These are phyloP conservation scores for Macrobrachium nipponense DNA, from an alignment of 1,140 invertebrate species.

Conservation along the genomic window DNA sequence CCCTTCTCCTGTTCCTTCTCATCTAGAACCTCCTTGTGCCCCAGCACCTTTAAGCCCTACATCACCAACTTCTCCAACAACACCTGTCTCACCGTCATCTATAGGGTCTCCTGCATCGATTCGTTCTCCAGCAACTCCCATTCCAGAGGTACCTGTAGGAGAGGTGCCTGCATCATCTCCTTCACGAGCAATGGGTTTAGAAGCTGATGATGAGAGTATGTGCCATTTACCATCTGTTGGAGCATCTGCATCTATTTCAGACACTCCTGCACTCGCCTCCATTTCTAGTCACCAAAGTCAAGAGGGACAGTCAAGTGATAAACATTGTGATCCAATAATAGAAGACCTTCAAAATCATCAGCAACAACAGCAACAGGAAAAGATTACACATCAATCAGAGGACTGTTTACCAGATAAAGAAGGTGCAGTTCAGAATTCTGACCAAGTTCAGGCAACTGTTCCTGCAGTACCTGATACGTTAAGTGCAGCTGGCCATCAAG, in stretches of 20 bases:
- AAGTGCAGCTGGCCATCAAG: slow-evolving; percentile 41
- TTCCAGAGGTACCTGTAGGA: slow-evolving; percentile 37
- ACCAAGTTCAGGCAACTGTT: slow-evolving; percentile 22
- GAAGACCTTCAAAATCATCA: slow-evolving; percentile 26
- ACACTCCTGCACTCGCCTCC: slow-evolving; percentile 35
- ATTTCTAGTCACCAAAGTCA: slow-evolving; percentile 56
- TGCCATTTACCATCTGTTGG: slow-evolving; percentile 50
- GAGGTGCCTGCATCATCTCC: slow-evolving; percentile 3
- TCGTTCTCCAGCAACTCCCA: slow-evolving; percentile 34
- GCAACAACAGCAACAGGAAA: slow-evolving; percentile 30
- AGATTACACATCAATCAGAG: slow-evolving; percentile 10
- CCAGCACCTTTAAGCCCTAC: slow-evolving; percentile 60
- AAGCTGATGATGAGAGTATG: slow-evolving; percentile 29
- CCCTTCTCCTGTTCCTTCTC: slow-evolving; percentile 46
- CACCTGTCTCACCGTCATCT: slow-evolving; percentile 48
- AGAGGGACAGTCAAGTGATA: slow-evolving; percentile 44
- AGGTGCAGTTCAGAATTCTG: slow-evolving; percentile 11
- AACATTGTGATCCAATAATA: slow-evolving; percentile 42
- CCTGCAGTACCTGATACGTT: slow-evolving; percentile 37
- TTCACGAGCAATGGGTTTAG: slow-evolving; percentile 19
- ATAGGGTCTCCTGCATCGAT: slow-evolving; percentile 48
- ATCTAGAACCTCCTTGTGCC: slow-evolving; percentile 62
- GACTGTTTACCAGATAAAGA: slow-evolving; percentile 25
- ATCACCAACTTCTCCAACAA: slow-evolving; percentile 55
- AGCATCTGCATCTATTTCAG: slow-evolving; percentile 41